Evolutionary conservation across 2,888 invertebrate genomes (phyloP), one percentile per base, ranked within the genome.

Genomic region (Rhorus exstirpatorius): DNA sequence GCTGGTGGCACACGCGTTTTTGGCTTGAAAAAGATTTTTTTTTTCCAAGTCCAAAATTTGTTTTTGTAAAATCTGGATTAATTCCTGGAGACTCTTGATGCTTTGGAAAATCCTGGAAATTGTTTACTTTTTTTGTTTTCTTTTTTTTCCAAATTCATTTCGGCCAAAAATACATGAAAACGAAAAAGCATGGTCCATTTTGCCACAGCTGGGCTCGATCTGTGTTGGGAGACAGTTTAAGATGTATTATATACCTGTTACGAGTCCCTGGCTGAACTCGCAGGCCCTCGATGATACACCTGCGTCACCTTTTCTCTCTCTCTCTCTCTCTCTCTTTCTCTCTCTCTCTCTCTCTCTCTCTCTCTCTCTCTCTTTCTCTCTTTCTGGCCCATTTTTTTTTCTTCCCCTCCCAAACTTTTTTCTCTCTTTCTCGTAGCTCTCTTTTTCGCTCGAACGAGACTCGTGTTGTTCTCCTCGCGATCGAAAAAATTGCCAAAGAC

Each of bases 221-320:
- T 77, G 31, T 51, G 6, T 19, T 35, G 31, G n/a, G n/a, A n/a
- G 51, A 19, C 53, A 49, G 49, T 61, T 31, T 17, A 12, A 41
- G 55, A 68, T n/a, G 12, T 38, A 74, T 71, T 53, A 38, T 80
- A 75, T 80, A 80, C 79, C 79, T 80, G 79, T 75, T 80, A 35
- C 44, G 60, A 14, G 10, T 65, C 58, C 44, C 31, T 41, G n/a
- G 58, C 41, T 75, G 31, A 19, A n/a, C 35, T 26, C 53, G 4
- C 74, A 53, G 51, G n/a, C 61, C 61, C 46, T 41, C n/a, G 53
- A 35, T 31, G 1, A 21, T 67, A 67, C 67, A 67, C 67, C 67
- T 67, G 67, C 67, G 67, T 60, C 58, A 75, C 49, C 70, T 61
- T 74, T 61, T 60, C 41, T 71, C 72, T 35, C 68, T 61, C 72